Base-by-base conservation (phyloP, 2,113 vertebrate genomes). In the Alethe castanea region DNA sequence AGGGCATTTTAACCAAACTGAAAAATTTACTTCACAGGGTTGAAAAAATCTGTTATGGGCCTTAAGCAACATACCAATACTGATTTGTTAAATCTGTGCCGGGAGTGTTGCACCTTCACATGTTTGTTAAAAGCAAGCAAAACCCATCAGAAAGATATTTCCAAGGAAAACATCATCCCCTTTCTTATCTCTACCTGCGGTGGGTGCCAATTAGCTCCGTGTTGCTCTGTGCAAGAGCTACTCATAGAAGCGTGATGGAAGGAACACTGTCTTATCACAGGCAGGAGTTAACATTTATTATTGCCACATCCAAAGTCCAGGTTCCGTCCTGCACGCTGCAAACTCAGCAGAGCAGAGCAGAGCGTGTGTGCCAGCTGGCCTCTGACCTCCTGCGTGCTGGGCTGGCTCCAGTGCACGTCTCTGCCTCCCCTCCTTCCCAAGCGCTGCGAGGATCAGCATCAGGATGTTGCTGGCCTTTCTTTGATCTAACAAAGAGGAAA, bases 301-400 rank as follows among this genome's bases (percentile, higher is more conserved):
- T 23, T 82, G 77, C 78, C 29, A 11, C 13, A 91, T 80, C 76
- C 97, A 97, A 97, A 97, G 97, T 97, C 90, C 97, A 93, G 83
- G 85, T 35, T 82, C 72, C 0, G 5, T 88, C 80, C 92, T 54
- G 52, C 91, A 57, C 5, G 1, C 70, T 62, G 96, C 92, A 93
- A 31, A 31, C 78, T 95, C 94, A 95, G 95, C 96, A 95, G 36
- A 44, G 25, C 77, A 83, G 74, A 17, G 12, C 28, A 3, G 25
- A 81, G 62, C 2, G 71, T 18, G 3, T 10, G 40, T 91, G 77
- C 93, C 90, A 93, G 85, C 71, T 82, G 93, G 81, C 94, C 94
- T 78, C 95, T 84, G 95, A 86, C 85, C 90, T 56, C 47, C 36
- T 5, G 50, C 1, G 0, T 3, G 29, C 0, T 7, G 25, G 76